Evolutionary conservation across 1,140 invertebrate species (phyloP), one percentile per base, ranked within the genome.

Genomic region (Drosophila sechellia): DNA sequence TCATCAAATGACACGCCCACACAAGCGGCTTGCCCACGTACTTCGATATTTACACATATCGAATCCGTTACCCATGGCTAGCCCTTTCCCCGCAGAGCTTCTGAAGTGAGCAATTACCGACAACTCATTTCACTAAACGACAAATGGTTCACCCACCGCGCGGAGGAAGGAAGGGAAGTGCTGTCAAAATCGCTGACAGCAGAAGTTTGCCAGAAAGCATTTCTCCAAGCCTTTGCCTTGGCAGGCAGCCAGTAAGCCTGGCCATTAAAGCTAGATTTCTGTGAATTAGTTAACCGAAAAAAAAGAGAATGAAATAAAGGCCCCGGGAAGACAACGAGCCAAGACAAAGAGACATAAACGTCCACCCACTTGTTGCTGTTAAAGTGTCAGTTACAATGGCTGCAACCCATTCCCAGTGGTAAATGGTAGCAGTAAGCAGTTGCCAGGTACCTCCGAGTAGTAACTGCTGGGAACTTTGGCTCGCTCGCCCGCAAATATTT

Each of bases 281-380:
- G 70, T 76, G 78, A 83, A 77, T 81, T 81, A 81, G 77, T 80
- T 65, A 57, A 20, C 57, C 25, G 6, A 50, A 56, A 70, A 40
- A 40, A 13, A 46, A 48, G 50, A 64, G 70, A 87, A 75, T 74
- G 49, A 77, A 74, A 65, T 64, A 81, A 74, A 86, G 10, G 60
- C 53, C 66, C 61, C 68, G 59, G 73, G 65, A 83, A 81, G 79
- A 85, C 37, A 42, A 59, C 37, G 17, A 43, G 46, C 50, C 39
- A 87, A 87, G 74, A 87, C 84, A 87, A 87, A 89, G 77, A 89
- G 84, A 89, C 84, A 84, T 87, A 89, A 87, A 87, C 73, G 84
- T 87, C 84, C 84, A 89, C 84, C 84, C 84, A 87, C 84, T 87
- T 87, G 84, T 77, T 87, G 84, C 84, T 84, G 84, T 79, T 84